Base-by-base conservation (phyloP, 2,888 invertebrate species). In the Drepanosiphum platanoidis region DNA sequence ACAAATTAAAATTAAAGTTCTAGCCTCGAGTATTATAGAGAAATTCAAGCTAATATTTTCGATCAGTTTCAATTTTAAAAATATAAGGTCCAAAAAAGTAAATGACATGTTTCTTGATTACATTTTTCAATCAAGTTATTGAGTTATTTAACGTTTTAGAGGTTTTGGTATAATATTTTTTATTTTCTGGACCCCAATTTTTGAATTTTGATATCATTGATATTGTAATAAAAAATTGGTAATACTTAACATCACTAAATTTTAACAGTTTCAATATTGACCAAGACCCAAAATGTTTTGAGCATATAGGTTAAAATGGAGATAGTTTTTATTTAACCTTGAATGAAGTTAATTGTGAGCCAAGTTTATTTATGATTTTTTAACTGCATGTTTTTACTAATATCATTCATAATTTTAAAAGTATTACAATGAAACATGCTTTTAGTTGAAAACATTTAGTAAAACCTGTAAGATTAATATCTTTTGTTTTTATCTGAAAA, bases 301-400 rank as follows among this genome's bases (percentile, higher is more conserved):
- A 61, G 15, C 52, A 78, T 9, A 70, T 36, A 70, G 13, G 36
- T 70, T 79, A 79, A 46, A 68, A 46, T 27, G 64, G 61, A 70
- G 2, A 58, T n/a, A 11, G 32, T 79, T 79, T 79, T 46, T 46
- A 64, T 81, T 70, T 81, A 70, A 81, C 80, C 80, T 81, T 81
- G 70, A 70, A 80, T 70, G 52, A 15, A 36, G 3, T 58, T 58
- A 36, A 36, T 36, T 58, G 15, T 77, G 15, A 46, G 80, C 66
- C 78, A 79, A 79, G 30, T 70, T 52, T 80, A 27, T 80, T 32
- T 34, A 34, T 68, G 32, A 18, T 77, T 46, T 46, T 7, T n/a
- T 66, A 52, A 46, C 42, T 32, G 68, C 8, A 9, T 70, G 4
- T 34, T 34, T 68, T 15, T 52, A 79, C 1, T 39, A 68, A 34